These are phyloP conservation scores for Ursus arctos DNA, from an alignment of 2,113 vertebrate genomes.

Conservation along the genomic window DNA sequence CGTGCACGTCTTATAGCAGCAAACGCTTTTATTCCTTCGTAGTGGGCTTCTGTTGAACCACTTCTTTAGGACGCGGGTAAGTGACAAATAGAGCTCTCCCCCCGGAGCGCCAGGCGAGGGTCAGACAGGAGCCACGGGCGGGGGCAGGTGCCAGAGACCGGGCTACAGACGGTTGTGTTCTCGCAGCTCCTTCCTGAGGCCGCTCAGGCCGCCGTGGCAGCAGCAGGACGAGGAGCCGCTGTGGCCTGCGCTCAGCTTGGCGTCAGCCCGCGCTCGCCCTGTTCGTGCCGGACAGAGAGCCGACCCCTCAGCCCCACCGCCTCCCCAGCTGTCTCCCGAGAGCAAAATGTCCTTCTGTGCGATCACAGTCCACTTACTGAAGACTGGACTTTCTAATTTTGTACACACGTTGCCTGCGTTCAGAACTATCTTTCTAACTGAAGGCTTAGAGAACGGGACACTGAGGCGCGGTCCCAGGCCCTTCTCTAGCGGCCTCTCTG, in stretches of 20 bases:
- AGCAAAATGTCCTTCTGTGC: too few species aligned
- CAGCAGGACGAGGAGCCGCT: background rate
- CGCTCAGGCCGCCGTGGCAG: background rate
- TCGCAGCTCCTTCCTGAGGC: background rate
- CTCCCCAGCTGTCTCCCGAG: too few species aligned
- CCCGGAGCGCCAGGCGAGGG: too few species aligned
- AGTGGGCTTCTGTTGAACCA: background rate
- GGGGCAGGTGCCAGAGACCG: background rate
- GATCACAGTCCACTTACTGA: too few species aligned
- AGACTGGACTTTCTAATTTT: fast-evolving
- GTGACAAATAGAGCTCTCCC: background rate
- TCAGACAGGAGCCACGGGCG: background rate
- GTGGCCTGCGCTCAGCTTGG: too few species aligned
- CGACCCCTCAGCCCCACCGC: background rate
- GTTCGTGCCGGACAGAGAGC: too few species aligned
- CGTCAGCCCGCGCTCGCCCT: too few species aligned
- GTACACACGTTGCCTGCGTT: fast-evolving
- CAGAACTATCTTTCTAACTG: fast-evolving
- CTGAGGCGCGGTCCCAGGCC: background rate
- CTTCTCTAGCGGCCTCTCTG: background rate
- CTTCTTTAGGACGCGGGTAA: background rate
- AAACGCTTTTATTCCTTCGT: too few species aligned
- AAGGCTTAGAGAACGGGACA: background rate
- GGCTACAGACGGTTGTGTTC: background rate
- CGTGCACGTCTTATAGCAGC: background rate